phyloP scores from a whole-genome alignment of 2,888 invertebrate species.

The Melanargia galathea region DNA sequence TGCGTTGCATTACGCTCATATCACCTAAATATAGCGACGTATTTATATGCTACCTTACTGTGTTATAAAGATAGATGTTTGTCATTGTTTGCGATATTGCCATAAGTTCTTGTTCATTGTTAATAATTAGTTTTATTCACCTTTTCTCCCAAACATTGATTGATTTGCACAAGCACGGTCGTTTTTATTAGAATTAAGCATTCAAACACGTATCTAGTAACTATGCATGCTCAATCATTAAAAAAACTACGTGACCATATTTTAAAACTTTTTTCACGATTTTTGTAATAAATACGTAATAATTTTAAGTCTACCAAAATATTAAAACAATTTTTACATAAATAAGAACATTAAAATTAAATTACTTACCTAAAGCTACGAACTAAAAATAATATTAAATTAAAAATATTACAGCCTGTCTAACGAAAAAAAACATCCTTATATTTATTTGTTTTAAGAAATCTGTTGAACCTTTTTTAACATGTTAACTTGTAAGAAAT shows the following conservation, averaged over 20 bases:
- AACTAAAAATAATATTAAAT: neutral
- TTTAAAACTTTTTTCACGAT: slow-evolving; percentile 53
- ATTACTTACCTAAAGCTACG: neutral
- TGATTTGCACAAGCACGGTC: slow-evolving; percentile 74
- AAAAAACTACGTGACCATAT: slow-evolving; percentile 11
- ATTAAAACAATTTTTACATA: neutral
- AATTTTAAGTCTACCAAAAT: slow-evolving; percentile 36
- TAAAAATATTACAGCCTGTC: neutral
- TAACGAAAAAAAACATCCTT: slow-evolving; percentile 2
- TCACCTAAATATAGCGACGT: slow-evolving; percentile 67
- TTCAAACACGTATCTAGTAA: slow-evolving; percentile 60
- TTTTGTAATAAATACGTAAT: slow-evolving; percentile 40
- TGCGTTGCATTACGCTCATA: slow-evolving; percentile 61
- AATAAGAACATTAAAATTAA: no score
- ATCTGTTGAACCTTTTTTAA: slow-evolving; percentile 38
- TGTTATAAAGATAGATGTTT: slow-evolving; percentile 71
- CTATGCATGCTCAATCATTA: slow-evolving; percentile 72
- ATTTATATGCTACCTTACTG: slow-evolving; percentile 53
- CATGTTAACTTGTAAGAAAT: slow-evolving; percentile 41
- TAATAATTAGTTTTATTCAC: slow-evolving; percentile 67
- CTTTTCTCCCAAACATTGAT: slow-evolving; percentile 55
- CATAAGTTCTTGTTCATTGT: slow-evolving; percentile 72
- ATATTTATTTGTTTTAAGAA: slow-evolving; percentile 28
- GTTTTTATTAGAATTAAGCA: slow-evolving; percentile 61
- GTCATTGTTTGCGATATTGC: slow-evolving; percentile 69